A percentile compares a stretch with the other conserved stretches of the same genome.
These are phyloP conservation scores for Lathronympha strigana DNA, from an alignment of 2,888 invertebrate genomes.

Conservation along the genomic window DNA sequence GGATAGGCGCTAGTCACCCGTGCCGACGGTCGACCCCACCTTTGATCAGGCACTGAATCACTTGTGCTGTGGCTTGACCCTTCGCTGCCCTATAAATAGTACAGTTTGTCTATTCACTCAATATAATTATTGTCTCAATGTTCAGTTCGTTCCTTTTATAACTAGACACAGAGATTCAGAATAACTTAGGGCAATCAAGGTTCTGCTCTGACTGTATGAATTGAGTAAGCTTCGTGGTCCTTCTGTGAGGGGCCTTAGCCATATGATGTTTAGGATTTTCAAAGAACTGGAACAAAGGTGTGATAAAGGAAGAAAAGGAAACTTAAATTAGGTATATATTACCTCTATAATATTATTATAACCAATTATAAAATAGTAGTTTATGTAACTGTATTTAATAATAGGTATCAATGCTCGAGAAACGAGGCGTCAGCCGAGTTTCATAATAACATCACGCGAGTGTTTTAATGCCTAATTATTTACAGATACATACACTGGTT, in stretches of 20 bases:
- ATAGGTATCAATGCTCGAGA: too few species aligned
- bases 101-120: neutral
- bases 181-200: neutral
- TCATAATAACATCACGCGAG: too few species aligned
- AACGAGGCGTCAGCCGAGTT: too few species aligned
- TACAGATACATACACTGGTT: too few species aligned
- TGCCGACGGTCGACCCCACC: conserved; percentile 32
- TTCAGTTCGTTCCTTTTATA: neutral
- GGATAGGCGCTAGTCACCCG: conserved; percentile 17
- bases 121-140: neutral
- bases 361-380: too few species aligned
- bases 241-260: neutral
- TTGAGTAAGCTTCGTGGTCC: neutral
- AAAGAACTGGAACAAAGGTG: conserved; percentile 10
- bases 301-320: neutral
- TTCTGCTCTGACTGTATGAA: neutral
- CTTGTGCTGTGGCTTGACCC: conserved; percentile 33
- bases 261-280: conserved; percentile 3
- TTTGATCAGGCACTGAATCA: conserved; percentile 37
- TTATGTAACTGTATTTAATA: neutral
- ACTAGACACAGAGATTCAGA: neutral
- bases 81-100: conserved; percentile 24
- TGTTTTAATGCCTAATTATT: too few species aligned
- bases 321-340: too few species aligned
- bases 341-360: too few species aligned